Base-by-base conservation (phyloP, 2,888 invertebrate genomes). In the Sinotaia quadrata region DNA sequence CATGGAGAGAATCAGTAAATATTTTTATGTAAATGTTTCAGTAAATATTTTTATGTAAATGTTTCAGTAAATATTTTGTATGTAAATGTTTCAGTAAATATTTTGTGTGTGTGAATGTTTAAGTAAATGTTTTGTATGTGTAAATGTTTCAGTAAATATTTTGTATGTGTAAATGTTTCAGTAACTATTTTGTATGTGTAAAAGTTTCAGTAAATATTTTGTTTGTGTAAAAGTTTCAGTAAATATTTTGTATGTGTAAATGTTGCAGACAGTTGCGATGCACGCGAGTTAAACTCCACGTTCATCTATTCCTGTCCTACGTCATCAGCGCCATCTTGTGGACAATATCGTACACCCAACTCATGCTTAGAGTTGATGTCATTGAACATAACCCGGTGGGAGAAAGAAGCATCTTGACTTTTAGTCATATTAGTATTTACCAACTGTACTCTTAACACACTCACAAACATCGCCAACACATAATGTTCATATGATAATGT, bases 241-340 rank as follows among this genome's bases (percentile, higher is more conserved):
- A n/a, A n/a, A n/a, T n/a, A n/a, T n/a, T n/a, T n/a, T 44, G 44
- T 18, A 27, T 27, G 56, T 56, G 33, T 56, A 34, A 34, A 34
- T 56, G 33, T 56, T 54, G 54, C 85, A 90, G 90, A 76, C 93
- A 94, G 33, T 90, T 97, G 77, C 92, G 95, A 84, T 97, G 96
- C 88, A 94, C 95, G 67, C 92, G 97, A 82, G 96, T 95, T 84
- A 94, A 95, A 7, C 91, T 97, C 74, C 97, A 97, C 89, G 95
- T 95, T 92, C 95, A 97, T 89, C 91, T 97, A 79, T 97, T 97
- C 88, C 92, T 93, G 65, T 95, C 96, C 72, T 97, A 96, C 89
- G 94, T 96, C 71, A 90, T 93, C 75, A 95, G 95, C 90, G 96
- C 96, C 88, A 91, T 93, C 67, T 90, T 94, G 80, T 97, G 96